These are phyloP conservation scores for Aeoliscus strigatus DNA, from an alignment of 2,797 vertebrate genomes.

Conservation along the genomic window DNA sequence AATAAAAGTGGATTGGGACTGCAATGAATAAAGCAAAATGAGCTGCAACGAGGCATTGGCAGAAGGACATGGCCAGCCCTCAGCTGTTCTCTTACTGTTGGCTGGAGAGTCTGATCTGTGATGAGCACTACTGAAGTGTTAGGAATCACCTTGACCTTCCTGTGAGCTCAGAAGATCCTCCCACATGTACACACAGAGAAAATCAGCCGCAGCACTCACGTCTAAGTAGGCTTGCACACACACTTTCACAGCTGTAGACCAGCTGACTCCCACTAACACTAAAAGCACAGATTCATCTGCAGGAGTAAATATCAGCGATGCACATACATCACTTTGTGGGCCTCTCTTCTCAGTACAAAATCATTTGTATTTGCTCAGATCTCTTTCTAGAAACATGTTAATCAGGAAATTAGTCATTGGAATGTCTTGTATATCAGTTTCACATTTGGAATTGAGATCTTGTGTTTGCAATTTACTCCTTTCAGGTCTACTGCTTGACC, in stretches of 20 bases:
- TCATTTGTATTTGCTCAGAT: constrained; percentile 45
- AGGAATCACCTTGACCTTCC: constrained; percentile 35
- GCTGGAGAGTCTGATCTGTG: constrained; percentile 32
- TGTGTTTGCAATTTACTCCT: constrained; percentile 47
- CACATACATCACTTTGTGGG: constrained; percentile 4
- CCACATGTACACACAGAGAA: not conserved
- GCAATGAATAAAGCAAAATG: too few relatives aligned
- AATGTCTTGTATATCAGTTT: constrained; percentile 44
- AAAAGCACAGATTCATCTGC: not conserved
- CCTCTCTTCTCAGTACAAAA: constrained; percentile 28
- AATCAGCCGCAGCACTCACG: too few relatives aligned
- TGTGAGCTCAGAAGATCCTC: constrained; percentile 18
- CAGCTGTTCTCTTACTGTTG: constrained; percentile 12
- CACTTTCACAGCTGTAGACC: too few relatives aligned
- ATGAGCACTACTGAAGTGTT: constrained; percentile 19
- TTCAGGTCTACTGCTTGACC: constrained; percentile 38
- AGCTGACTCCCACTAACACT: too few relatives aligned
- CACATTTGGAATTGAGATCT: constrained; percentile 45
- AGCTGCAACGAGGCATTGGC: too few relatives aligned
- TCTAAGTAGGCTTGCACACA: too few relatives aligned
- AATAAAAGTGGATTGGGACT: too few relatives aligned
- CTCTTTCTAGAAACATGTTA: constrained; percentile 46
- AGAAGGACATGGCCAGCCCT: constrained; percentile 16
- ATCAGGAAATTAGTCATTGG: constrained; percentile 51
- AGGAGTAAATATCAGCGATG: too few relatives aligned